Evolutionary conservation across 2,888 invertebrate genomes (phyloP), one percentile per base, ranked within the genome.

Genomic region (Acronicta alni): DNA sequence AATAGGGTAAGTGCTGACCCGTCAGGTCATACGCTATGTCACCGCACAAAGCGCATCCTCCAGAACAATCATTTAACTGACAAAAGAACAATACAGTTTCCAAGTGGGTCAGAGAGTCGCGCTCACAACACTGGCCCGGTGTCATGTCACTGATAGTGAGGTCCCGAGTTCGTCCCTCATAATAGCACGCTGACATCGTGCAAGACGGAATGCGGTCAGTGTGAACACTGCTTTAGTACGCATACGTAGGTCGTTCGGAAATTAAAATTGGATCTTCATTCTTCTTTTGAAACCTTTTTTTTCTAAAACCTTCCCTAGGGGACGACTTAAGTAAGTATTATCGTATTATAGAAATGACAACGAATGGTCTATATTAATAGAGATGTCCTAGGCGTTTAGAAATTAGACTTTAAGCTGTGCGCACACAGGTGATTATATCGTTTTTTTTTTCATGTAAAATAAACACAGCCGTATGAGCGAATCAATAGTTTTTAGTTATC

Each of bases 81-180:
- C 83, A 85, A 85, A 77, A 83, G 85, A 82, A 90, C 89, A 90
- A 89, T 86, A 84, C 82, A 61, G 67, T 72, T 74, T 48, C 67
- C 83, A 91, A 89, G 81, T 91, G 82, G 92, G 92, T 89, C 89
- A 90, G 67, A 85, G 84, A 86, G 89, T 85, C 85, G 80, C 65
- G 80, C 66, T 72, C 81, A 81, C 83, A 82, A 82, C 87, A 82
- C 84, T 75, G 77, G 77, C 75, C 53, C 57, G 84, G 80, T 87
- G 85, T 86, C 88, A 78, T 70, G 87, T 83, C 86, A 81, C 85
- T 79, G 88, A 88, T 88, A 86, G 80, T 56, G 54, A 72, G 80
- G 79, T 80, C 80, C 75, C 76, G 75, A 83, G 80, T 84, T 82
- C 83, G 80, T 70, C 78, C 61, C 78, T 75, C 77, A 86, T 82